Base-by-base conservation (phyloP, 2,113 vertebrate genomes). In the Hystrix cristata region DNA sequence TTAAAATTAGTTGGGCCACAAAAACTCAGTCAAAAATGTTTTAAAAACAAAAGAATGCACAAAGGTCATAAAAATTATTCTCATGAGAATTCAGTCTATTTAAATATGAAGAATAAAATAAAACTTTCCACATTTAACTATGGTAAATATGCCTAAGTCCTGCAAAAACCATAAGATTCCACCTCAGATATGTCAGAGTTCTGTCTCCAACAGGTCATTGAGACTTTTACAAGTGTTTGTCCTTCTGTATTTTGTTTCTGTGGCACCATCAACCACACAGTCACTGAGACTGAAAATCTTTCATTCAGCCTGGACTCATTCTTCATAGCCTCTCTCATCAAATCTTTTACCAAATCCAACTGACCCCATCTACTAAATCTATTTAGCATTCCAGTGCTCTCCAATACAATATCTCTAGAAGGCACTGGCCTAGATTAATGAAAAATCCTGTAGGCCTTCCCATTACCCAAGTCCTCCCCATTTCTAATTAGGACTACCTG, bases 1-100 rank as follows among this genome's bases (percentile, higher is more conserved):
- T 96, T 96, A 96, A 96, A 91, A 79, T 94, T 87, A 85, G 38
- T 97, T 95, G 90, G 89, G 65, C 59, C 16, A 85, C 29, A 94
- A 78, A 74, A 95, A 76, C 7, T 59, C 64, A 90, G 80, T 51
- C 65, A 76, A 88, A 69, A 25, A 48, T 55, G 64, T 60, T 69
- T 64, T 55, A 60, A 69, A 48, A n/a, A 67, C 60, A 74, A 1
- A 84, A 46, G 31, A 81, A 94, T 69, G 10, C 55, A 95, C 15
- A 88, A 62, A 48, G 25, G 31, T 95, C 92, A 95, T 95, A 96
- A 96, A 97, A 97, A 86, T 84, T 94, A 87, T 86, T 97, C 86
- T 93, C 78, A 38, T 0, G 64, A 90, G 79, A 91, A 67, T 18
- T 86, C 18, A 53, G 48, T 59, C 29, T 31, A 69, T 59, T 94